A percentile compares a stretch with the other conserved stretches of the same genome.
These are phyloP conservation scores for Temnothorax rugatulus DNA, from an alignment of 2,888 invertebrate genomes.

Conservation along the genomic window DNA sequence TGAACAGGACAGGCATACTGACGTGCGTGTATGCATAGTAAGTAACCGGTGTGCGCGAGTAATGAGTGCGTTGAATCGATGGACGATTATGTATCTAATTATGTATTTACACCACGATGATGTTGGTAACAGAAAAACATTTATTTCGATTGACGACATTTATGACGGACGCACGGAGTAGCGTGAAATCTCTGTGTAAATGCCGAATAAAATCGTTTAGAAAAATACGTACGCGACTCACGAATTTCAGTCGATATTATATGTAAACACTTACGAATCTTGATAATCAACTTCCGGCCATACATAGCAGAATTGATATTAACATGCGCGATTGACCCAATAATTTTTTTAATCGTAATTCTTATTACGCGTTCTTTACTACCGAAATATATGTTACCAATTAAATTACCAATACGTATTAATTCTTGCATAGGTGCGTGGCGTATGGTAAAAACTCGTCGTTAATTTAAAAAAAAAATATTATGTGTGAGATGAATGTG, in stretches of 20 bases:
- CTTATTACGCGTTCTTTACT: slow-evolving; percentile 13
- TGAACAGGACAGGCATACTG: slow-evolving; percentile 58
- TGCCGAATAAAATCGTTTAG: neutral
- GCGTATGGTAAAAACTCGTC: slow-evolving; percentile 23
- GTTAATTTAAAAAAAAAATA: slow-evolving; percentile 44
- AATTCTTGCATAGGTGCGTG: slow-evolving; percentile 4
- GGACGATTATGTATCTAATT: slow-evolving; percentile 42
- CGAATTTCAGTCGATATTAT: slow-evolving; percentile 26
- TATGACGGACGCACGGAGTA: slow-evolving; percentile 11
- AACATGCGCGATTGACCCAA: slow-evolving; percentile 8
- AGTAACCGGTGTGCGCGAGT: slow-evolving; percentile 63
- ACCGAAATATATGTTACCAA: slow-evolving; percentile 20
- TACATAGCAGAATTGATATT: slow-evolving; percentile 10
- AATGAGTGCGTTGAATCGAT: slow-evolving; percentile 52
- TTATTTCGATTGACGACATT: slow-evolving; percentile 13
- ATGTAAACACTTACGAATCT: slow-evolving; percentile 4
- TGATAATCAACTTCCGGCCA: slow-evolving; percentile 33
- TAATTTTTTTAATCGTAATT: slow-evolving; percentile 21
- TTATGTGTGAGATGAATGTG: slow-evolving; percentile 40
- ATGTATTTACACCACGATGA: slow-evolving; percentile 25
- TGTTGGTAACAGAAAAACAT: neutral
- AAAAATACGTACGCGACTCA: neutral
- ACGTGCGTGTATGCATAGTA: slow-evolving; percentile 68
- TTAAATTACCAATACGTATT: neutral
- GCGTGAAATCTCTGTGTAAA: neutral